Percentiles rank a stretch among this genome's conserved stretches.
Evolutionary conservation across 2,888 invertebrate genomes (phyloP).

Genomic region (Polia nebulosa): DNA sequence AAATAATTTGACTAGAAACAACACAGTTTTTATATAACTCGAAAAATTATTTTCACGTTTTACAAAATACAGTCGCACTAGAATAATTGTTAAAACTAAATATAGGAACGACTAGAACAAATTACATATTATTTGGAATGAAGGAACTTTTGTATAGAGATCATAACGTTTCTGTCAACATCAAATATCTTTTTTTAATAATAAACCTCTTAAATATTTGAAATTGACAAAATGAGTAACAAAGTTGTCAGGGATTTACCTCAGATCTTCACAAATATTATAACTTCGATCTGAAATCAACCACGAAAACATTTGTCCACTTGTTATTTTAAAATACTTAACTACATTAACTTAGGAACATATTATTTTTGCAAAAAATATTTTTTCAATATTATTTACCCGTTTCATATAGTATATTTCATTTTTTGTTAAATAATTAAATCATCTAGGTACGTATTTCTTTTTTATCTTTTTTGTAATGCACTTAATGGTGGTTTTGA

Average conservation of each 20-base stretch:
- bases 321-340: conserved; percentile 55
- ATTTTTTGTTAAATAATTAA: conserved; percentile 39
- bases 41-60: conserved; percentile 79
- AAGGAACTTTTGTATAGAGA: conserved; percentile 72
- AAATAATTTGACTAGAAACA: conserved; percentile 90
- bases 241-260: conserved; percentile 41
- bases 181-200: conserved; percentile 67
- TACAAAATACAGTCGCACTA: conserved; percentile 87
- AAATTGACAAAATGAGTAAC: conserved; percentile 64
- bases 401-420: conserved; percentile 25
- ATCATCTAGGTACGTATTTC: conserved; percentile 24
- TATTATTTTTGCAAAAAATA: conserved; percentile 68
- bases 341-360: conserved; percentile 51
- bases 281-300: conserved; percentile 60
- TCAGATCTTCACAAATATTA: conserved; percentile 65
- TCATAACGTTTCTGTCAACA: conserved; percentile 69
- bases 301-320: conserved; percentile 44
- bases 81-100: conserved; percentile 61
- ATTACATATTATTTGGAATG: conserved; percentile 69
- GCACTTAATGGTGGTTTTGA: conserved; percentile 45
- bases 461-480: conserved; percentile 41
- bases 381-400: conserved; percentile 39
- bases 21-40: conserved; percentile 80
- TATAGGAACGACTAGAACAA: conserved; percentile 67
- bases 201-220: conserved; percentile 67